These are phyloP conservation scores for Nephrotoma flavescens DNA, from an alignment of 2,888 invertebrate genomes.

Conservation along the genomic window DNA sequence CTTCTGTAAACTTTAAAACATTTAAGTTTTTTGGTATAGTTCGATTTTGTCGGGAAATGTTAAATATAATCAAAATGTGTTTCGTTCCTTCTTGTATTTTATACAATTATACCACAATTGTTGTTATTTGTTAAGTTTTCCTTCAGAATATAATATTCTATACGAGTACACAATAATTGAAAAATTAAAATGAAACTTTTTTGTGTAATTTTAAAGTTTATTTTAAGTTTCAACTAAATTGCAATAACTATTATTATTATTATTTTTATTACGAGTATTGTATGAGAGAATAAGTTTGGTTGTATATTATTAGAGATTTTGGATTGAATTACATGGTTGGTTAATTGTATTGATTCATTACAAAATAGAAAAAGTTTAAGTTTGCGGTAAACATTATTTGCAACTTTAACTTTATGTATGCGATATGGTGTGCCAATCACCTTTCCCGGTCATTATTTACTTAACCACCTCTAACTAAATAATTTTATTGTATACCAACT, in stretches of 20 bases:
- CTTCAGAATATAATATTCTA: not conserved
- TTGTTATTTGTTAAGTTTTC: not conserved
- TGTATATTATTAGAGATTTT: not conserved
- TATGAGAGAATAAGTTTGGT: too few species aligned
- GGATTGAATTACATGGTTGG: not conserved
- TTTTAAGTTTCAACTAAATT: not conserved
- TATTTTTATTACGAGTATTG: too few species aligned
- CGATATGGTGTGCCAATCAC: too few species aligned
- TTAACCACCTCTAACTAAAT: too few species aligned
- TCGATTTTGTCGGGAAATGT: not conserved
- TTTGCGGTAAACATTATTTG: not conserved
- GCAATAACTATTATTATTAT: not conserved
- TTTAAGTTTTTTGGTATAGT: not conserved
- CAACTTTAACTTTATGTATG: too few species aligned
- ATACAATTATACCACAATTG: not conserved
- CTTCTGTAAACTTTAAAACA: not conserved
- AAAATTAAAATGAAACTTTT: not conserved
- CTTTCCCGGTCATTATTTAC: too few species aligned
- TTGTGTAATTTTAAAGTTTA: not conserved
- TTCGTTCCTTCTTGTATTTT: not conserved
- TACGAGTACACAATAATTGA: not conserved
- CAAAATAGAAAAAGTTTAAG: not conserved
- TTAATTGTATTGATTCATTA: not conserved
- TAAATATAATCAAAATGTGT: not conserved
- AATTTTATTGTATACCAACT: not conserved